phyloP scores from a whole-genome alignment of 2,113 vertebrate species.

The Panthera leo region DNA sequence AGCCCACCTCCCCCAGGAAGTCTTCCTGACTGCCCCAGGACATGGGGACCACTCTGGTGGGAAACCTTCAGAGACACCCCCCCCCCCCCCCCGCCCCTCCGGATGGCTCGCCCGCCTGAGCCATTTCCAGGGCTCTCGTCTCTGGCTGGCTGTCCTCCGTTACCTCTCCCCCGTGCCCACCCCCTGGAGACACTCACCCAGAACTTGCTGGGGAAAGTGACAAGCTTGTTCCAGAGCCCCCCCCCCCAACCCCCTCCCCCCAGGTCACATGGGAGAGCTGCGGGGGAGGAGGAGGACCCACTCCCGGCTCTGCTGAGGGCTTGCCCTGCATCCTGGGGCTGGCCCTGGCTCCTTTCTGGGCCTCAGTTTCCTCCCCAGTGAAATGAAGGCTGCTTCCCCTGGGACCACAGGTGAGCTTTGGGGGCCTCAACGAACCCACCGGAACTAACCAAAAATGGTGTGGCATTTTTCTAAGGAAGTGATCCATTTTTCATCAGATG shows the following conservation, averaged over 20 bases:
- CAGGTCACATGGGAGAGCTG: neutral
- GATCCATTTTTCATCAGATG: neutral
- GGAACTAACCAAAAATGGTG: neutral
- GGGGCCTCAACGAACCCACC: neutral
- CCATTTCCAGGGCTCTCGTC: neutral
- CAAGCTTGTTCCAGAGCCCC: neutral
- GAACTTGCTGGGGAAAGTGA: neutral
- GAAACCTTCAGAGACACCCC: no score
- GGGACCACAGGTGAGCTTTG: neutral
- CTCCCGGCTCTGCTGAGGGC: neutral
- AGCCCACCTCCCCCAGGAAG: neutral
- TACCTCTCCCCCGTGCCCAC: rapidly evolving
- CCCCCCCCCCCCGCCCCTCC: neutral
- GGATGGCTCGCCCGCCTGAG: rapidly evolving
- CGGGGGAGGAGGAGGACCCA: neutral
- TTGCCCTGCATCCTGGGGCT: neutral
- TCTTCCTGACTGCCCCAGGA: neutral
- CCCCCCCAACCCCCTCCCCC: no score
- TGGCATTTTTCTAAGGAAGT: neutral
- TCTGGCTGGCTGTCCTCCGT: neutral
- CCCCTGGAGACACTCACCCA: neutral
- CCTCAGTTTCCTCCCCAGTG: neutral
- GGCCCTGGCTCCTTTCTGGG: neutral
- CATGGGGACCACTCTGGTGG: neutral
- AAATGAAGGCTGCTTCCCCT: neutral